These are phyloP conservation scores for Enteromius anoplus DNA, from an alignment of 2,797 vertebrate species.

Conservation along the genomic window DNA sequence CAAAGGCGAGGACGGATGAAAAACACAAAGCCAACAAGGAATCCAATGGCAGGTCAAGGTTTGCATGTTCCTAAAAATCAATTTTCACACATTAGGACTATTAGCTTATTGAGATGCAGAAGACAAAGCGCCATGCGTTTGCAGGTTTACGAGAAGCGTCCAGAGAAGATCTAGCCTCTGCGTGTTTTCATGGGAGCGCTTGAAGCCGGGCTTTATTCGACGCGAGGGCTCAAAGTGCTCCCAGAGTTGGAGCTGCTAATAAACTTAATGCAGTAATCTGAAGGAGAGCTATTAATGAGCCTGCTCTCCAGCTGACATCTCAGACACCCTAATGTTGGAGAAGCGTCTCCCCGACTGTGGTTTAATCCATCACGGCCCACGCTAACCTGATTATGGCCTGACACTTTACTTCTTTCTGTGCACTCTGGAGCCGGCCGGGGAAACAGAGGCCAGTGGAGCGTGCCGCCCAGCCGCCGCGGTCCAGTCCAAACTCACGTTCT, in stretches of 20 bases:
- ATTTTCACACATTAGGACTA: conserved; percentile 95
- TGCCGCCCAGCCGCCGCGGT: background rate
- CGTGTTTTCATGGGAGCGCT: conserved; percentile 16
- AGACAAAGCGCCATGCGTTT: conserved; percentile 71
- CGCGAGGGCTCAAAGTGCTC: conserved; percentile 77
- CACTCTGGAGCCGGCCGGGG: conserved; percentile 31
- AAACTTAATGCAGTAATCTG: conserved; percentile 85
- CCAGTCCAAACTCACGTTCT: background rate
- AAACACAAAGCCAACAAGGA: conserved; percentile 59
- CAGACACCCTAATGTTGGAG: conserved; percentile 83
- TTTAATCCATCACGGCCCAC: conserved; percentile 82
- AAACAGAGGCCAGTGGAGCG: conserved; percentile 23
- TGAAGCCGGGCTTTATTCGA: conserved; percentile 55
- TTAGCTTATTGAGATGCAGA: conserved; percentile 86
- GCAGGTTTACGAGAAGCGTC: conserved; percentile 6
- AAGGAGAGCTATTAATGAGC: conserved; percentile 82
- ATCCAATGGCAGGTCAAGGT: conserved; percentile 54
- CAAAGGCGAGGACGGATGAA: conserved; percentile 64
- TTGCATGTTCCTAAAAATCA: conserved; percentile 85
- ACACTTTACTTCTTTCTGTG: conserved; percentile 80
- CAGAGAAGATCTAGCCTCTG: background rate
- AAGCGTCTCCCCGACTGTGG: conserved; percentile 78
- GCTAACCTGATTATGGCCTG: conserved; percentile 82
- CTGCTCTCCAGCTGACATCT: conserved; percentile 81
- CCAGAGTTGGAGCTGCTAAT: conserved; percentile 81